Conservation (phyloP, 1,140 invertebrate species). For the Heliconius hermathena region DNA sequence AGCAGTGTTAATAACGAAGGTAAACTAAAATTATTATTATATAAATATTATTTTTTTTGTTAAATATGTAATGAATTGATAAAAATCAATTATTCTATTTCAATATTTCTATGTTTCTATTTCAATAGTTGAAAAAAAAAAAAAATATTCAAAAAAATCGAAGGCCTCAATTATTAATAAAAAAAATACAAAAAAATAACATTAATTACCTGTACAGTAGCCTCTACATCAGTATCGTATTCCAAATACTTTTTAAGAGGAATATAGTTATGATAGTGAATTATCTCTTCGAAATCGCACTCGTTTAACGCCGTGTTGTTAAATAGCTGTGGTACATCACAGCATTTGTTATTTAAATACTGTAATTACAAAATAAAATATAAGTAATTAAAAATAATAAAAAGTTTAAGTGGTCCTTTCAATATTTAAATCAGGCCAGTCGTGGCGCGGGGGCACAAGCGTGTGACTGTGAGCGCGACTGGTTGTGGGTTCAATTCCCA, state of each 20-base stretch:
- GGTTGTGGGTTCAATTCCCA: no score
- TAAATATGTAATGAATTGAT: no score
- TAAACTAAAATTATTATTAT: no score
- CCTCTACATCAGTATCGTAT: neutral
- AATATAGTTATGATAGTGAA: constrained; percentile 44
- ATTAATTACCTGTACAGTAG: neutral
- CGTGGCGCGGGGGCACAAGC: no score
- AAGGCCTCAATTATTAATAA: no score
- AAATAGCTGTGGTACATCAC: constrained; percentile 56
- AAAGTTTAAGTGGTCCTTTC: no score
- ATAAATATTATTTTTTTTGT: no score
- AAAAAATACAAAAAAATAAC: neutral
- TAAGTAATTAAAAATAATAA: neutral
- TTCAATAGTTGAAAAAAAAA: no score
- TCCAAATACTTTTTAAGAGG: constrained; percentile 14
- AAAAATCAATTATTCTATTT: neutral
- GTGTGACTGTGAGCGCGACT: no score
- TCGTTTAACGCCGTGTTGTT: constrained; percentile 43
- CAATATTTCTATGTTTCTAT: no score
- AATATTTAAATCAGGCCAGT: no score
- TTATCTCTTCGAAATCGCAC: constrained; percentile 54
- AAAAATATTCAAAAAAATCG: neutral
- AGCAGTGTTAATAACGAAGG: no score
- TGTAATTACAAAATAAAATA: constrained; percentile 40
- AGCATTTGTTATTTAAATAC: constrained; percentile 68